These are phyloP conservation scores for Macropis europaea DNA, from an alignment of 2,888 invertebrate species.

Conservation along the genomic window DNA sequence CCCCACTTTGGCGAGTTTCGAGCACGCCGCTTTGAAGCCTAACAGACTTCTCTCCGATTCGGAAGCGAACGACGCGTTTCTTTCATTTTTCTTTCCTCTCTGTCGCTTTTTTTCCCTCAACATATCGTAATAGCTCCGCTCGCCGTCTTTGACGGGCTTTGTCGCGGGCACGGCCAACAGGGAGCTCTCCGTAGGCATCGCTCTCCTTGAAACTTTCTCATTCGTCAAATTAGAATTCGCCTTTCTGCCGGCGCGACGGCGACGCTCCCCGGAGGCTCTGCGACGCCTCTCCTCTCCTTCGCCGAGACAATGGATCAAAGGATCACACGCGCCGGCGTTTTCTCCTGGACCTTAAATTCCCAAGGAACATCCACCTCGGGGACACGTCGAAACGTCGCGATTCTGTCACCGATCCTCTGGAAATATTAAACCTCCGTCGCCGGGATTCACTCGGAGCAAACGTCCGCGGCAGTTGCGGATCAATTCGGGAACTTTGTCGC, in stretches of 20 bases:
- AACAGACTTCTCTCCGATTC: constrained; percentile 30
- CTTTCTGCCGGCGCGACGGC: constrained; percentile 66
- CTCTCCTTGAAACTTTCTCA: constrained; percentile 74
- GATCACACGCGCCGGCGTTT: constrained; percentile 46
- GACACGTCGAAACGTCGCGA: constrained; percentile 17
- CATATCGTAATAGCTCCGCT: constrained; percentile 60
- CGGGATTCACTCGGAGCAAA: no score
- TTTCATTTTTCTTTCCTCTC: constrained; percentile 7
- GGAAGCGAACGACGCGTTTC: constrained; percentile 23
- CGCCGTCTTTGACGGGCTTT: constrained; percentile 62
- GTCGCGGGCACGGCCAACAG: constrained; percentile 43
- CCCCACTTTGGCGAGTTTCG: constrained; percentile 31
- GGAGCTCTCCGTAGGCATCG: constrained; percentile 52
- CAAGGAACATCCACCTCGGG: constrained; percentile 35
- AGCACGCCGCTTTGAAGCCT: no score
- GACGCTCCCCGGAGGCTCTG: constrained; percentile 63
- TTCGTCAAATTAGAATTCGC: constrained; percentile 75
- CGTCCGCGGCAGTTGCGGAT: no score
- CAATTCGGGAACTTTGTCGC: no score
- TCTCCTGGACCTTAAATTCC: constrained; percentile 51
- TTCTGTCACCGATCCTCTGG: constrained; percentile 7
- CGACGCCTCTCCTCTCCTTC: constrained; percentile 49
- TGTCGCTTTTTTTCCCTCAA: constrained; percentile 34
- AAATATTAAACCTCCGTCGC: constrained; percentile 17
- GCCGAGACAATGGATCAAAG: constrained; percentile 76